Evolutionary conservation across 2,797 vertebrate species (phyloP), one percentile per base, ranked within the genome.

Genomic region (Coilia nasus): DNA sequence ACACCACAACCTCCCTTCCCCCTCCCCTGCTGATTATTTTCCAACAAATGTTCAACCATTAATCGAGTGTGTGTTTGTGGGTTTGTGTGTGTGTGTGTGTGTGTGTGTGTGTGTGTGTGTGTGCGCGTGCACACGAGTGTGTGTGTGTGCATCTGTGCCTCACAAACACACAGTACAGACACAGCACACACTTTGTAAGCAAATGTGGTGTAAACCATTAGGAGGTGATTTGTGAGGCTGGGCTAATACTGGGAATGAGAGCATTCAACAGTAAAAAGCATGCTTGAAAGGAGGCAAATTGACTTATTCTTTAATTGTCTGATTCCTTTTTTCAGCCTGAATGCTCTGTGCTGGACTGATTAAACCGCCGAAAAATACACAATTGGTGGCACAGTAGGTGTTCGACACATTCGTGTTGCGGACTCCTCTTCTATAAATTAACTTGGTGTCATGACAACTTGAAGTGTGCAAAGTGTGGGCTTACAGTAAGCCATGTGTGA

Each of bases 401-500:
- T 78, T 78, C 15, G 7, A 14, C 35, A 78, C 71, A 41, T 19
- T 78, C 15, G 7, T 78, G 35, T 31, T 44, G 35, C 7, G 6
- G 54, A 54, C 54, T n/a, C n/a, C 44, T 82, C 6, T 28, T 57
- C 46, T 56, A 50, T 82, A 82, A 56, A 82, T 82, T 78, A 35
- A 78, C 71, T 78, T 78, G 71, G 71, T 78, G 71, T 44, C 71
- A 78, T 78, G 71, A 78, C 71, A 44, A 78, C 71, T 41, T 78
- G 17, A 78, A 41, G 71, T 54, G 71, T 19, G 71, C 71, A 78
- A 78, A 75, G 67, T 75, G 67, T 75, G 14, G 67, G 64, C 25
- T 71, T 71, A 71, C 28, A 15, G 28, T 71, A 78, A 44, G 31
- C 71, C 31, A 78, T 41, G 31, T 78, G 17, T 78, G 28, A 6